Base-by-base conservation (phyloP, 2,113 vertebrate species). In the Quiscalus mexicanus region DNA sequence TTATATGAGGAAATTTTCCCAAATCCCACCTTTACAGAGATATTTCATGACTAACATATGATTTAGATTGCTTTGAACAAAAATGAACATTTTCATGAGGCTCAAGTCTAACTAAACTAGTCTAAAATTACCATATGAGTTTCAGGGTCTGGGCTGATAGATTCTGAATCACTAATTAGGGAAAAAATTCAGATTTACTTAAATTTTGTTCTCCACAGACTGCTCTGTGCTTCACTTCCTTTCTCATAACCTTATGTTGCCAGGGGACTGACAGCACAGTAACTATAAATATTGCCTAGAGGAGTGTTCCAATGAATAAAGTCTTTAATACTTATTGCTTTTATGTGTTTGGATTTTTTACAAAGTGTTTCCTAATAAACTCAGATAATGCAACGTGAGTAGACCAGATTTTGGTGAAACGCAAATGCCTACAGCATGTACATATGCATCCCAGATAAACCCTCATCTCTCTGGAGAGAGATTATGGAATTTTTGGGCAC, bases 271-370 rank as follows among this genome's bases (percentile, higher is more conserved):
- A 59, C 41, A 85, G 44, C 11, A 56, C 31, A 22, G 19, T n/a
- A 79, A 62, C 24, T 49, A 67, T 56, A 87, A 93, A 79, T 91
- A 79, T 65, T 91, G 62, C 23, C n/a, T 76, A 64, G 44, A 71
- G 24, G 44, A 64, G 10, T 37, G n/a, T 75, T 93, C 30, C 22
- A 64, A 52, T 22, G 37, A 84, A 71, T 3, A 5, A 78, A 55
- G 31, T 5, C 44, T 53, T 64, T 71, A 82, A 78, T 56, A 60
- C 19, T 68, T 81, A 59, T 27, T 55, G 16, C 11, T 59, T 7
- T 74, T 74, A n/a, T 0, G 0, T 42, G 15, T 62, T 63, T 42
- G 18, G 22, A 18, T 20, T 78, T 87, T 69, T 68, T 49, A 62
- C 25, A 41, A 47, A 87, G 9, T 3, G 28, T 82, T 82, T 83